Base-by-base conservation (phyloP, 2,113 vertebrate genomes). In the Plectropomus leopardus region DNA sequence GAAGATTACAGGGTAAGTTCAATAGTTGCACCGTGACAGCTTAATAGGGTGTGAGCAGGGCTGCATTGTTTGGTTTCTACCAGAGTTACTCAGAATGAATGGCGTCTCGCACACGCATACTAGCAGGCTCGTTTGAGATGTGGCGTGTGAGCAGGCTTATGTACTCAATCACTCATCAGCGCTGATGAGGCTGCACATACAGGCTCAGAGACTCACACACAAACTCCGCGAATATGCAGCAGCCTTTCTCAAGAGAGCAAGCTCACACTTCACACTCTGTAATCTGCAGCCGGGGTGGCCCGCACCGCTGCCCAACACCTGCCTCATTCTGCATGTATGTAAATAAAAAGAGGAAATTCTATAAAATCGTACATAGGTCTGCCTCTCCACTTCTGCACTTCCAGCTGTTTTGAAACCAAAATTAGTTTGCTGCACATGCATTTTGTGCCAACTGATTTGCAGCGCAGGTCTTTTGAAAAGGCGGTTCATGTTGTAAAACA, bases 71-170 rank as follows among this genome's bases (percentile, higher is more conserved):
- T 80, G 65, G 72, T 79, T 80, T 82, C 79, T 50, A 72, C 80
- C 72, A 70, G 60, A 50, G 44, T 84, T 78, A 82, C 58, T 78
- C 42, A 76, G 57, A 48, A 75, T 63, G 76, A 87, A 87, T 84
- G 85, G 42, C 28, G 21, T 82, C 74, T 74, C 82, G 63, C 54
- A 76, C 78, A 71, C 5, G 23, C 65, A n/a, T 47, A 58, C 59
- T 71, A 2, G 42, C 65, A 23, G 34, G 59, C 63, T 72, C 63
- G 51, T 67, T 74, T 81, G 78, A 82, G 59, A 75, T 75, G 87
- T 91, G 86, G 77, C 78, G 76, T 89, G 85, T 66, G 70, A 93
- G 78, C 63, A 17, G 80, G 78, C 86, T 88, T 84, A 86, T 74
- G 78, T 69, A 42, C 78, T 82, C 73, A 80, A 76, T 90, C 73